Base-by-base conservation (phyloP, 2,888 invertebrate genomes). In the Bruchidius siliquastri region DNA sequence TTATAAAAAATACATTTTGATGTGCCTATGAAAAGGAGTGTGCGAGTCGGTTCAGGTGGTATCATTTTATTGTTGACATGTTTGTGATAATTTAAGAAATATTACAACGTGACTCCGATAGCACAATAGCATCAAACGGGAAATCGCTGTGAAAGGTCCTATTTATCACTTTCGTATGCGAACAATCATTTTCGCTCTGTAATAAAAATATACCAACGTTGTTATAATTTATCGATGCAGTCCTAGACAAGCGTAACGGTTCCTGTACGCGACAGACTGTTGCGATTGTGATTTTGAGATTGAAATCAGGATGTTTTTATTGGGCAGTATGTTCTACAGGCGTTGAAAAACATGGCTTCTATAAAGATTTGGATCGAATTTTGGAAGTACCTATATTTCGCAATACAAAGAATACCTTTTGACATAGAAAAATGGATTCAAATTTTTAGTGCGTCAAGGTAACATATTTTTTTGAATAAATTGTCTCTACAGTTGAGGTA, bases 1-100 rank as follows among this genome's bases (percentile, higher is more conserved):
- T 72, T 72, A 72, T 72, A 75, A 75, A 76, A 76, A 76, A 74
- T 75, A 71, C 73, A 69, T 69, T 69, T 69, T 26, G 21, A 69
- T 69, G 49, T 8, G 18, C 3, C 18, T 49, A 49, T 49, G 49
- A 49, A 49, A 49, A 49, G 49, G 49, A 49, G 49, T 13, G 49
- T 18, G 49, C 13, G 49, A 49, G 49, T 49, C 49, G 49, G 18
- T 49, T 49, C 49, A 49, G 49, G 49, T 49, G 49, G 49, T 18
- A 3, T 49, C 49, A 8, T 49, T 49, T 49, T 49, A 18, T 49
- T 49, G 49, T 49, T 49, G 49, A 49, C 49, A 49, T 49, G 49
- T 18, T 49, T 49, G 49, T 49, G 49, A 49, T 49, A 49, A 49
- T 49, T 49, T 13, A 49, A 49, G 49, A 49, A 49, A 49, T 49